phyloP scores from a whole-genome alignment of 2,888 invertebrate species.

The Campaea margaritaria region DNA sequence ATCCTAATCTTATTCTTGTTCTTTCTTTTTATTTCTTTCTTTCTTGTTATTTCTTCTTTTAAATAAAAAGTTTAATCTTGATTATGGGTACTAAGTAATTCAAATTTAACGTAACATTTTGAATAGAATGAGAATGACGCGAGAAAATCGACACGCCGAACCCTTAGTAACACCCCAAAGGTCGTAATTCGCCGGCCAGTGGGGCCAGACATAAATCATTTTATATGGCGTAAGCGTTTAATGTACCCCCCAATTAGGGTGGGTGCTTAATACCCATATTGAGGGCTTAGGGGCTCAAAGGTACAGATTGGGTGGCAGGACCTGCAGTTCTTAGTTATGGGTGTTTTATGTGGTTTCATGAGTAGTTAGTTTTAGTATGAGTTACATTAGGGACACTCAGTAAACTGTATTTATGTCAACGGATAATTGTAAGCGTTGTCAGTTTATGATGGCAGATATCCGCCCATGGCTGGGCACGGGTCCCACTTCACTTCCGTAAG shows the following conservation, averaged over 20 bases:
- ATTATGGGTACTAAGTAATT: no score
- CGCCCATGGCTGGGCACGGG: no score
- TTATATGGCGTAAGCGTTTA: conserved; percentile 70
- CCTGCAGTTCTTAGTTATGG: conserved; percentile 21
- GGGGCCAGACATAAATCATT: conserved; percentile 67
- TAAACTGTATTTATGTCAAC: no score
- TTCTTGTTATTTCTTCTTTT: no score
- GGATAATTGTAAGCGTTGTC: no score
- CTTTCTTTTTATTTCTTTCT: no score
- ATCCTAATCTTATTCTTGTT: no score
- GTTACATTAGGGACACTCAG: background rate
- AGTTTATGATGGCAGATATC: no score
- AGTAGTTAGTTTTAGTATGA: background rate
- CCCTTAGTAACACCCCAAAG: conserved; percentile 26
- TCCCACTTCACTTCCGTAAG: no score
- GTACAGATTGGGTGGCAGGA: conserved; percentile 27
- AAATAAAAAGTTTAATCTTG: no score
- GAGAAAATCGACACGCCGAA: conserved; percentile 9
- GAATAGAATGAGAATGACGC: background rate
- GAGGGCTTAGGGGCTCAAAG: conserved; percentile 45
- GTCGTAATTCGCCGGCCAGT: conserved; percentile 45
- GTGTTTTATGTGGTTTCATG: conserved; percentile 2
- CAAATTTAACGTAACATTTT: no score
- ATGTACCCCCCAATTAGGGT: conserved; percentile 69
- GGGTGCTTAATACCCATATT: conserved; percentile 56